Percentiles rank a stretch among this genome's conserved stretches.
Conservation (phyloP, 2,797 vertebrate genomes). For the Anomalospiza imberbis region DNA sequence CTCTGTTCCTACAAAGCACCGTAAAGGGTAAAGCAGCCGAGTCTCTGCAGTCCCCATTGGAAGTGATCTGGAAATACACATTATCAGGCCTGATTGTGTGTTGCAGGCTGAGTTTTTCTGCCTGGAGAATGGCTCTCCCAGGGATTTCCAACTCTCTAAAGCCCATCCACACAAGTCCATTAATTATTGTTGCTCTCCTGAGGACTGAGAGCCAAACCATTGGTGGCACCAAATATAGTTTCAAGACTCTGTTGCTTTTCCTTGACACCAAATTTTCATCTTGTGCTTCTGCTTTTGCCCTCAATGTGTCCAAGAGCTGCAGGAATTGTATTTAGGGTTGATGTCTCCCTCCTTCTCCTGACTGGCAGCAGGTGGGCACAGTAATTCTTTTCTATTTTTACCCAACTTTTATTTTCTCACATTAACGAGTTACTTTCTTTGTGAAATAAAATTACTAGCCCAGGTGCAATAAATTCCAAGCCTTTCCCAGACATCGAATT, state of each 20-base stretch:
- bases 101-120: neutral
- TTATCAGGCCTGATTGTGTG: neutral
- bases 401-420: neutral
- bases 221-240: neutral
- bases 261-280: neutral
- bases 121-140: neutral
- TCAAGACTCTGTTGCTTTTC: neutral
- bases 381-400: neutral
- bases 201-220: neutral
- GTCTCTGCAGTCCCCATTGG: neutral
- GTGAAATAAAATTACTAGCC: neutral
- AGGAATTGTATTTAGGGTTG: neutral
- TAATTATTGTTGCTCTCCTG: neutral
- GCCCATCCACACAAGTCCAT: neutral
- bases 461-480: neutral
- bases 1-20: neutral
- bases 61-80: neutral
- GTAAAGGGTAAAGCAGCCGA: neutral
- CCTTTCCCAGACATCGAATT: neutral
- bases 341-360: neutral
- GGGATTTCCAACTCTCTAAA: neutral
- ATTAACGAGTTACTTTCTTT: neutral
- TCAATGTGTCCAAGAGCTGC: neutral
- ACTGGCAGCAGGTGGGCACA: neutral
- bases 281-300: neutral